phyloP scores from a whole-genome alignment of 35 echinoderm and acorn worm genomes.

The Apostichopus parvimensis region DNA sequence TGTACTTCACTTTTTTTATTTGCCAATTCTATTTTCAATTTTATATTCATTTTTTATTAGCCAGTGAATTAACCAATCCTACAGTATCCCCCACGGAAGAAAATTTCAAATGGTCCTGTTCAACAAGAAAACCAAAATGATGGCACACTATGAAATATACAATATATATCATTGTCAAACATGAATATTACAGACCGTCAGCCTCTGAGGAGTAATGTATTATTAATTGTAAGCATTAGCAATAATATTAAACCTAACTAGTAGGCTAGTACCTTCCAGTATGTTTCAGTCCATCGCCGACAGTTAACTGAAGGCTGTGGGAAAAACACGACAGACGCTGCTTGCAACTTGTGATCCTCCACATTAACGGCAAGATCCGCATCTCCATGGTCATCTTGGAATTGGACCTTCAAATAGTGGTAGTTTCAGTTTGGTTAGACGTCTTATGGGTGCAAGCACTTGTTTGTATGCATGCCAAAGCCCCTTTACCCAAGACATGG shows the following conservation, averaged over 20 bases:
- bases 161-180: too few species aligned
- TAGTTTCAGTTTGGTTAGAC: background rate
- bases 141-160: too few species aligned
- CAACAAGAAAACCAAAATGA: too few species aligned
- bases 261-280: background rate
- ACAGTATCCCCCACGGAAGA: too few species aligned
- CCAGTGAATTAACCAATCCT: too few species aligned
- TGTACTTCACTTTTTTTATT: too few species aligned
- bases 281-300: background rate
- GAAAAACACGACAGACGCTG: background rate
- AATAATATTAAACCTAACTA: background rate
- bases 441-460: background rate
- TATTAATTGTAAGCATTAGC: too few species aligned
- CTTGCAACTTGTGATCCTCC: background rate
- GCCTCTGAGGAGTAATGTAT: too few species aligned
- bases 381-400: background rate
- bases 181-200: too few species aligned
- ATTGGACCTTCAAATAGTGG: background rate
- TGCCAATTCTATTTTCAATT: too few species aligned
- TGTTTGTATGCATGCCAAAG: background rate
- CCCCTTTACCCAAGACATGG: background rate
- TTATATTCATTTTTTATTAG: too few species aligned
- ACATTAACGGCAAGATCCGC: background rate
- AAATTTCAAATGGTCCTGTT: too few species aligned
- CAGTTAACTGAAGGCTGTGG: constrained; percentile 6